Conservation (phyloP, 2,797 vertebrate species). For the Podarcis siculus region DNA sequence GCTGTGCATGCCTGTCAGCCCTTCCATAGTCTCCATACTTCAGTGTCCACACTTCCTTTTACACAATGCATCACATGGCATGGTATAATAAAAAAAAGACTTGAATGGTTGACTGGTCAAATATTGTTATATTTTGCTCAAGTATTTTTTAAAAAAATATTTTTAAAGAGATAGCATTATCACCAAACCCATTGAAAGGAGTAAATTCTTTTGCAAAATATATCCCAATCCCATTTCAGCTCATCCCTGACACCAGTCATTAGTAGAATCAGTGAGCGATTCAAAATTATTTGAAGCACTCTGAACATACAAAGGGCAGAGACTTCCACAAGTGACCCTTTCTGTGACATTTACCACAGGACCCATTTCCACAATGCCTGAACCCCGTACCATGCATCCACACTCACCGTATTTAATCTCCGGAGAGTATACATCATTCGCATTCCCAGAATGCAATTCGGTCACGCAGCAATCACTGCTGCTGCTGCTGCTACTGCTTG, state of each 20-base stretch:
- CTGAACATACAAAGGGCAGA: background rate
- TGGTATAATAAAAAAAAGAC: background rate
- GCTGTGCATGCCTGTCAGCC: no score
- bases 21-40: background rate
- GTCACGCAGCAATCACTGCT: constrained; percentile 88
- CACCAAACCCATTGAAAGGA: background rate
- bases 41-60: background rate
- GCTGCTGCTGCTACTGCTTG: constrained; percentile 51
- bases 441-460: constrained; percentile 89
- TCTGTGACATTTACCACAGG: background rate
- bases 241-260: background rate
- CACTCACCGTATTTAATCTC: constrained; percentile 91
- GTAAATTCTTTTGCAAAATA: background rate
- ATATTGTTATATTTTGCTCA: background rate
- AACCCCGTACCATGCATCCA: background rate
- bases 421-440: constrained; percentile 87
- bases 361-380: background rate
- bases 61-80: no score
- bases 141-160: background rate
- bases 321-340: background rate
- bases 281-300: background rate
- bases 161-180: background rate
- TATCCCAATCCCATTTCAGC: background rate
- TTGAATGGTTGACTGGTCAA: background rate
- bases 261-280: fast-evolving